Percentiles rank a stretch among this genome's conserved stretches.
phyloP scores from a whole-genome alignment of 37 sponge, comb jelly and placozoan genomes.

The Beroe ovata region DNA sequence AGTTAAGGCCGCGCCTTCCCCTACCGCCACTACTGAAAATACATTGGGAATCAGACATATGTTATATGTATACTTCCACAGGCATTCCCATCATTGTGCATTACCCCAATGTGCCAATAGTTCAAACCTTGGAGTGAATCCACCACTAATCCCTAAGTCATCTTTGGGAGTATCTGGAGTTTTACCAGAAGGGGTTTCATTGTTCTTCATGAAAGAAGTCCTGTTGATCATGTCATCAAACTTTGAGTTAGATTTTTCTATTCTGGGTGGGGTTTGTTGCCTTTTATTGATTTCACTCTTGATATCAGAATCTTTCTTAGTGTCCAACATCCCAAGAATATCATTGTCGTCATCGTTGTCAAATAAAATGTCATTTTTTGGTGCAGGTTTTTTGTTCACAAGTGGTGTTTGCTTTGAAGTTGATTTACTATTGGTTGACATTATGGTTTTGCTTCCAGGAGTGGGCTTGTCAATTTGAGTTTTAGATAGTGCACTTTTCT shows the following conservation, averaged over 20 bases:
- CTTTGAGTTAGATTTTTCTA: not conserved
- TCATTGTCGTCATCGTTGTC: slow-evolving; percentile 51
- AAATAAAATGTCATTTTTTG: slow-evolving; percentile 13
- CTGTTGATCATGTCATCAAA: slow-evolving; percentile 23
- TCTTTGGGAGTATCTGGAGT: not conserved
- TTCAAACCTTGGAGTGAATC: slow-evolving; percentile 47
- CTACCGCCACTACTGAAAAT: slow-evolving; percentile 9
- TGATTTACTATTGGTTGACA: not conserved
- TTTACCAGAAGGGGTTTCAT: not conserved
- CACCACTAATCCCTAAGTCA: not conserved
- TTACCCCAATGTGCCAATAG: too few relatives aligned
- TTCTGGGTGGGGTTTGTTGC: not conserved
- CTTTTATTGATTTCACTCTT: not conserved
- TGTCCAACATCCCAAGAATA: slow-evolving; percentile 41
- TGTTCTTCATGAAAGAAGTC: slow-evolving; percentile 27
- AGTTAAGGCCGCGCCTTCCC: slow-evolving; percentile 13
- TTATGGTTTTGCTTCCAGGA: not conserved
- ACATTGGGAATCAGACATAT: too few relatives aligned
- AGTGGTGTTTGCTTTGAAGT: not conserved
- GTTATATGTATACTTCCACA: too few relatives aligned
- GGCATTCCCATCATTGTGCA: too few relatives aligned
- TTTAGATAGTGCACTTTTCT: not conserved
- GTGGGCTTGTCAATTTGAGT: not conserved
- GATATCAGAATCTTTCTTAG: not conserved
- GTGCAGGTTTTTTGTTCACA: not conserved